phyloP scores from a whole-genome alignment of 2,113 vertebrate genomes.

The Cathartes aura region DNA sequence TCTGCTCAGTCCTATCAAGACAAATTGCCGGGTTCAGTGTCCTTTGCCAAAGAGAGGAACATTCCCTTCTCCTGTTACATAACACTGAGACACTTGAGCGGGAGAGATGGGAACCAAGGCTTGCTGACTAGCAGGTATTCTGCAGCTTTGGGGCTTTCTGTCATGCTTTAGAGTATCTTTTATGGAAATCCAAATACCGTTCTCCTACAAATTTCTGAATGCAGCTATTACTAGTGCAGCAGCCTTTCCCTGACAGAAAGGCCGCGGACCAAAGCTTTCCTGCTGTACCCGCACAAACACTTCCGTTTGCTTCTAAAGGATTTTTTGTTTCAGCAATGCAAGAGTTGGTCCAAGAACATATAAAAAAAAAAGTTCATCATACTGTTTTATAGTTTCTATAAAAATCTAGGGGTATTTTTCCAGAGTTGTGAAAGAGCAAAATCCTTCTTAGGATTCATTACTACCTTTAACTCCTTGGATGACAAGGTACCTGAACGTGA shows the following conservation, averaged over 20 bases:
- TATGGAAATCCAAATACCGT: neutral
- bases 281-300: neutral
- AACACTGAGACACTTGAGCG: neutral
- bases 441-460: neutral
- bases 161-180: neutral
- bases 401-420: conserved; percentile 3
- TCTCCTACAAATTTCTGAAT: neutral
- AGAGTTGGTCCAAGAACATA: neutral
- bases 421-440: neutral
- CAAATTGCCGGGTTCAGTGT: neutral
- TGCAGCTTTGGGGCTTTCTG: neutral
- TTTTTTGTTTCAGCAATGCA: neutral
- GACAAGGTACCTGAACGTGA: neutral
- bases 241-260: neutral
- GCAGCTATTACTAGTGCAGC: neutral
- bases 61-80: conserved; percentile 61
- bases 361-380: neutral
- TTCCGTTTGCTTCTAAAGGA: neutral
- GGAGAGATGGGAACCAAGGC: neutral
- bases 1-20: conserved; percentile 45
- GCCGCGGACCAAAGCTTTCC: neutral
- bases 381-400: neutral
- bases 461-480: neutral
- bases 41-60: conserved; percentile 56
- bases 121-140: conserved; percentile 42